Conservation (phyloP, 2,797 vertebrate species). For the Muscicapa comitata region DNA sequence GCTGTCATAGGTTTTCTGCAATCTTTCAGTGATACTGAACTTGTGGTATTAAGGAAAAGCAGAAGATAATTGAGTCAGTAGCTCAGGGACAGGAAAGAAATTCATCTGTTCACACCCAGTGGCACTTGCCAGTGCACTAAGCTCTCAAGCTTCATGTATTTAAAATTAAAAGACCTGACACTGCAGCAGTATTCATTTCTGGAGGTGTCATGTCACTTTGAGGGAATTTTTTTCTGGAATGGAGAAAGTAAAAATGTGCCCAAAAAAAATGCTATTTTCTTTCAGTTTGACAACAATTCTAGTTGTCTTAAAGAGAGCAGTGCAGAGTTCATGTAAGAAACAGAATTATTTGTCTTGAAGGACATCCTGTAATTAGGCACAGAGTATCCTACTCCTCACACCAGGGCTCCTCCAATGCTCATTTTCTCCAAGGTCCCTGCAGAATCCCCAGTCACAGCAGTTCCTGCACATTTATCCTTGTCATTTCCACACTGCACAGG, state of each 20-base stretch:
- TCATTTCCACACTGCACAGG: background rate
- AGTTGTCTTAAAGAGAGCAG: background rate
- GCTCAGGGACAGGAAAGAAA: conserved; percentile 15
- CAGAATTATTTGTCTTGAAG: conserved; percentile 26
- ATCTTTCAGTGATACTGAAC: background rate
- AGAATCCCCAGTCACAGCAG: background rate
- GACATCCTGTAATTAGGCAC: background rate
- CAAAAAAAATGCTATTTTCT: conserved; percentile 2
- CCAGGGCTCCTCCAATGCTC: background rate
- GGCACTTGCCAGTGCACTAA: conserved; percentile 12
- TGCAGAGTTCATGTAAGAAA: background rate
- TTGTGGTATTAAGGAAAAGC: background rate
- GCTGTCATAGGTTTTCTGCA: background rate
- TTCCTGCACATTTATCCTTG: background rate
- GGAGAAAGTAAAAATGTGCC: conserved; percentile 10
- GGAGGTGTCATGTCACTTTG: conserved; percentile 29
- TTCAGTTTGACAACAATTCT: background rate
- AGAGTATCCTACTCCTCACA: background rate
- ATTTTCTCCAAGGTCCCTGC: background rate
- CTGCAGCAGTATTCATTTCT: conserved; percentile 27
- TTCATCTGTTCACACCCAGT: conserved; percentile 25
- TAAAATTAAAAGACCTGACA: conserved; percentile 52
- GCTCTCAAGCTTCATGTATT: conserved; percentile 41
- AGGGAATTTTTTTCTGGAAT: conserved; percentile 36
- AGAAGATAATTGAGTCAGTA: background rate